A percentile compares a stretch with the other conserved stretches of the same genome.
These are phyloP conservation scores for Spodoptera litura DNA, from an alignment of 1,140 invertebrate genomes.

Conservation along the genomic window DNA sequence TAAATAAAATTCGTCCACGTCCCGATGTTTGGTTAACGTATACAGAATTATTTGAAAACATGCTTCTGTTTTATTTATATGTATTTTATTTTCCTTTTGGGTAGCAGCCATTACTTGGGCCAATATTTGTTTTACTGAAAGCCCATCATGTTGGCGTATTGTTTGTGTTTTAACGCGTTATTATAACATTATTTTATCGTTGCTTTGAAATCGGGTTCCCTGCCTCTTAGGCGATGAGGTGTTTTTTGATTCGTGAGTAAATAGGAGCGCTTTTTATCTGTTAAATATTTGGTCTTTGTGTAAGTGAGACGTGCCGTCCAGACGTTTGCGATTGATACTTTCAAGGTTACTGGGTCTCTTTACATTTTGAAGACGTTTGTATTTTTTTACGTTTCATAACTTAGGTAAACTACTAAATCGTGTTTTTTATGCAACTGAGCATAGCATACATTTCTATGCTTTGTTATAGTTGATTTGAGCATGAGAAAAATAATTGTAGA, in stretches of 20 bases:
- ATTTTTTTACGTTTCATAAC: too few relatives aligned
- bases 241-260: slow-evolving; percentile 15
- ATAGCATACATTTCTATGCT: too few relatives aligned
- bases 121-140: slow-evolving; percentile 59
- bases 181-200: slow-evolving; percentile 36
- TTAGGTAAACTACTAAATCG: too few relatives aligned
- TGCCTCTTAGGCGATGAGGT: slow-evolving; percentile 2
- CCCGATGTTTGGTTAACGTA: slow-evolving; percentile 18
- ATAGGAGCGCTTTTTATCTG: slow-evolving; percentile 17
- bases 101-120: slow-evolving; percentile 60
- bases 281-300: slow-evolving; percentile 5
- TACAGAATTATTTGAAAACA: slow-evolving; percentile 41
- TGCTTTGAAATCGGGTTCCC: slow-evolving; percentile 23
- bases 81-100: slow-evolving; percentile 49
- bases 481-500: too few relatives aligned
- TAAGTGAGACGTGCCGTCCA: not conserved
- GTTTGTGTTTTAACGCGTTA: slow-evolving; percentile 51
- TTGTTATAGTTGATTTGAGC: too few relatives aligned
- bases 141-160: slow-evolving; percentile 50
- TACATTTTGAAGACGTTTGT: too few relatives aligned
- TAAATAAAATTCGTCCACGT: not conserved
- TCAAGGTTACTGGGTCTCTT: too few relatives aligned
- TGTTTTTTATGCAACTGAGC: too few relatives aligned
- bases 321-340: too few relatives aligned
- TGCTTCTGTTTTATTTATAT: slow-evolving; percentile 38